Percentiles rank a stretch among this genome's conserved stretches.
phyloP scores from a whole-genome alignment of 2,888 invertebrate genomes.

The Hypercompe scribonia region DNA sequence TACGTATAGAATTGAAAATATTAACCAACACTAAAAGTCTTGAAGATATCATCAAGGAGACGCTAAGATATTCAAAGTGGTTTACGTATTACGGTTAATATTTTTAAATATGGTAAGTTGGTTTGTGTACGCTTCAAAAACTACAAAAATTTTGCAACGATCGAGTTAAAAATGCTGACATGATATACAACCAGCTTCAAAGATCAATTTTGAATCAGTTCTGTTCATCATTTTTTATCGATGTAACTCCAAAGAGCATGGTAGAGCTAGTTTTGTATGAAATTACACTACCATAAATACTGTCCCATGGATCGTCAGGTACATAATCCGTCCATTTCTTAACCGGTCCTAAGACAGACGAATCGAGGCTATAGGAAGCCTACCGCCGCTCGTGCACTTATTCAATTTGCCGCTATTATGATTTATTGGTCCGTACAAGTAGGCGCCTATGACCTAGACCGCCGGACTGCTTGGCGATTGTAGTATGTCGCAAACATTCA shows the following conservation, averaged over 20 bases:
- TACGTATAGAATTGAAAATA: not conserved
- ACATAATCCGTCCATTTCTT: constrained; percentile 43
- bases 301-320: constrained; percentile 27
- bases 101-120: too few relatives aligned
- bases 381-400: constrained; percentile 75
- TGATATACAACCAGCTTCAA: not conserved
- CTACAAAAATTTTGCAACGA: too few relatives aligned
- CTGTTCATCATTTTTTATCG: not conserved
- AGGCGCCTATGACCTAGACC: constrained; percentile 82
- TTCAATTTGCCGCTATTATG: constrained; percentile 83
- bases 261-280: not conserved
- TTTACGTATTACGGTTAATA: too few relatives aligned
- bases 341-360: constrained; percentile 67
- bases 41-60: not conserved
- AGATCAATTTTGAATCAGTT: not conserved
- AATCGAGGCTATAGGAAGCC: constrained; percentile 81
- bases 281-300: not conserved
- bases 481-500: constrained; percentile 25
- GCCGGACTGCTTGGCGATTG: constrained; percentile 40
- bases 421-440: constrained; percentile 78
- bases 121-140: too few relatives aligned
- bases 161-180: not conserved
- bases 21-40: not conserved
- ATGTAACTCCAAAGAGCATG: not conserved
- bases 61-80: not conserved